Evolutionary conservation across 1,140 invertebrate species (phyloP), one percentile per base, ranked within the genome.

Genomic region (Trachelipus rathkii): DNA sequence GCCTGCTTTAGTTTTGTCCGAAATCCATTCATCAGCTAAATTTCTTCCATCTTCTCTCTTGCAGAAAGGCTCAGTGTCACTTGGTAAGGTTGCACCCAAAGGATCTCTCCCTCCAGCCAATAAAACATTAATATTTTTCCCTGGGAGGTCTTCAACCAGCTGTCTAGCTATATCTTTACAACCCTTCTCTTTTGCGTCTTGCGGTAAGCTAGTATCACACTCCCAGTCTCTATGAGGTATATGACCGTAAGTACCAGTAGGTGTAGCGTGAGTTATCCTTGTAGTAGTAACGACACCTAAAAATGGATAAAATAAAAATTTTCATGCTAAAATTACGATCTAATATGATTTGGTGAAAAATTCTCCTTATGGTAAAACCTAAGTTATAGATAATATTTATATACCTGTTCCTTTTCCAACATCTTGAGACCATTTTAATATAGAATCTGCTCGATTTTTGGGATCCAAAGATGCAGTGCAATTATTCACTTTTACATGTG

Each of bases 221-320:
- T 95, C 93, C 93, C 93, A 95, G 46, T 88, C 87, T 13, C 93
- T 86, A 78, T 78, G 33, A 0, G 93, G 85, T 3, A 88, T 88
- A 83, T 94, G 91, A 1, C 94, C 93, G 83, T 96, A 97, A 0
- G 93, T 83, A 0, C 92, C 92, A 0, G 91, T 90, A 0, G 95
- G 95, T 0, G 95, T 97, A 0, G 95, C 95, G 84, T 97, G 94
- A 0, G 95, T 96, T 0, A 97, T 90, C 72, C 94, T 87, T 46
- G 94, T 95, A 0, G 92, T 97, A 0, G 95, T 97, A 0, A 97
- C 93, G 72, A 97, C 90, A n/a, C 95, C 95, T 91, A 78, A 6
- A 6, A 33, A 33, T 33, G 6, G 33, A 33, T 33, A 33, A 33
- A 33, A 6, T 33, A 33, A 33, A 33, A 33, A 33, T 33, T 33